Percentiles rank a stretch among this genome's conserved stretches.
Evolutionary conservation across 2,888 invertebrate species (phyloP).

Genomic region (Synanthedon formicaeformis): DNA sequence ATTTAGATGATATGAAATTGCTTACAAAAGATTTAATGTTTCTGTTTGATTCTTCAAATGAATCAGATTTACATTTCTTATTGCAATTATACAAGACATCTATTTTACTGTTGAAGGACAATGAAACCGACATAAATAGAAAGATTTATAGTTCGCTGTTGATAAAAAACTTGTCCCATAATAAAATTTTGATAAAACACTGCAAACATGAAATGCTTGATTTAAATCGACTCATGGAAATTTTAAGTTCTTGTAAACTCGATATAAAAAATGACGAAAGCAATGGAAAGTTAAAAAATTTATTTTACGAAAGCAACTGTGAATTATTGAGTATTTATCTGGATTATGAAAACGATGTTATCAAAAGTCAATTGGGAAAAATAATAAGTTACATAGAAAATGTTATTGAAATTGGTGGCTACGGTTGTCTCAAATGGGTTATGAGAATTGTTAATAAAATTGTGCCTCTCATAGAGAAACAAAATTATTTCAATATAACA

Average conservation of each 20-base stretch:
- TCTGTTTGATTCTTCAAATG: constrained; percentile 5
- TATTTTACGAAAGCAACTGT: constrained; percentile 44
- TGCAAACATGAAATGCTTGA: constrained; percentile 31
- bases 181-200: constrained; percentile 13
- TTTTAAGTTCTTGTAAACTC: constrained; percentile 19
- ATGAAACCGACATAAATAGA: constrained; percentile 23
- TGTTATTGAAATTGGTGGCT: constrained; percentile 55
- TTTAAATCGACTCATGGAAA: constrained; percentile 20
- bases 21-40: constrained; percentile 20
- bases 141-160: constrained; percentile 30
- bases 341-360: constrained; percentile 9
- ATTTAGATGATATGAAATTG: constrained; percentile 21
- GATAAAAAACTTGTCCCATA: constrained; percentile 24
- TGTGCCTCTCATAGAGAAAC: constrained; percentile 19
- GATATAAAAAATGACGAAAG: constrained; percentile 20
- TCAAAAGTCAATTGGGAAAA: constrained; percentile 13
- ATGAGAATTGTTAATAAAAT: constrained; percentile 41
- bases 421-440: constrained; percentile 52
- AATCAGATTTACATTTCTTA: constrained; percentile 18
- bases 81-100: constrained; percentile 31
- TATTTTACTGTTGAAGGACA: constrained; percentile 27
- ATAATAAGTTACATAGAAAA: constrained; percentile 34
- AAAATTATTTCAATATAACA: constrained; percentile 25
- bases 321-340: constrained; percentile 30
- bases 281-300: constrained; percentile 39